phyloP scores from a whole-genome alignment of 2,888 invertebrate genomes.

The Sphecodes monilicornis region DNA sequence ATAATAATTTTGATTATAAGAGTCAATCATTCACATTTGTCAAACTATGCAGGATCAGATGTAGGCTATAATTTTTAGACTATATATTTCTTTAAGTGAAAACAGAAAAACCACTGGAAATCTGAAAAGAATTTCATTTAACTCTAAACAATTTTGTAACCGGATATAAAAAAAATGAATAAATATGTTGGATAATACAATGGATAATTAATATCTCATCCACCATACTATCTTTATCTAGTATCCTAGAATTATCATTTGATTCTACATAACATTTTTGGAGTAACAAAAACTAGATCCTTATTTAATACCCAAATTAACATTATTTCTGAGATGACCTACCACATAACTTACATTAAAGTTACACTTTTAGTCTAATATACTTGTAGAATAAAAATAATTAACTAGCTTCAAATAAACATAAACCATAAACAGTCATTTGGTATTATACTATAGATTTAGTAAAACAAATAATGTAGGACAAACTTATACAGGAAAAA shows the following conservation, averaged over 20 bases:
- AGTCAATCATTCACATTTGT: neutral
- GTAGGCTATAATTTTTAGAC: neutral
- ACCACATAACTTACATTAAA: neutral
- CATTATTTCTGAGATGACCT: constrained; percentile 6
- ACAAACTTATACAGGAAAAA: constrained; percentile 36
- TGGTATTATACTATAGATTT: neutral
- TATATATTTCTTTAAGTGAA: neutral
- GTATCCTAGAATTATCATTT: neutral
- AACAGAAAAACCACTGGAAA: neutral
- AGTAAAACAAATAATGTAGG: constrained; percentile 25
- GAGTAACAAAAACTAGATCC: neutral
- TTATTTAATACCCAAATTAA: neutral
- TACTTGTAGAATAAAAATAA: constrained; percentile 7
- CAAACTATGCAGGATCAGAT: neutral
- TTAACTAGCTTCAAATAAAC: constrained; percentile 6
- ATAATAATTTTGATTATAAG: neutral
- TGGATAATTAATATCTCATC: neutral
- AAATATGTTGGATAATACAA: neutral
- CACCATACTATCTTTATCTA: neutral
- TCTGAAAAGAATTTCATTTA: neutral
- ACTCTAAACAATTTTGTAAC: neutral
- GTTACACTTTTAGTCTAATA: constrained; percentile 8
- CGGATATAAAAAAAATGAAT: neutral
- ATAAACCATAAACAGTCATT: constrained; percentile 23
- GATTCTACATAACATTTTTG: neutral